Base-by-base conservation (phyloP, 2,888 invertebrate species). In the Thymelicus lineola region DNA sequence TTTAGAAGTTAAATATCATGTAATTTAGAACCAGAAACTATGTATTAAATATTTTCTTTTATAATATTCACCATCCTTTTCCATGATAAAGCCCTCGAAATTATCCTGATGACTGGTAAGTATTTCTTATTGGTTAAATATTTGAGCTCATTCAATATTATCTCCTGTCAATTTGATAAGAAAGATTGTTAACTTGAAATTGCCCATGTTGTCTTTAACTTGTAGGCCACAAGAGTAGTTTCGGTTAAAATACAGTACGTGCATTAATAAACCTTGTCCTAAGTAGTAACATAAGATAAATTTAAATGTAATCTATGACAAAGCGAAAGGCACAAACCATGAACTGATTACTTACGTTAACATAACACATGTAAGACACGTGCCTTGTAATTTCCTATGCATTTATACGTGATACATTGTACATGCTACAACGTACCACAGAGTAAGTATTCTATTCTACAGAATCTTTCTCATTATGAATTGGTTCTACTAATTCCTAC, bases 301-400 rank as follows among this genome's bases (percentile, higher is more conserved):
- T 59, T 36, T 20, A 55, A 15, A 10, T 66, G 36, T 9, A 55
- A 46, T 57, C 42, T 38, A 65, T 50, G 48, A 58, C 57, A 64
- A 63, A 64, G 62, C 66, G 62, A 67, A 67, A 64, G 67, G 71
- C 50, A 60, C 55, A 63, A 63, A 71, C 71, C 71, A 64, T 71
- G 71, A 69, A 66, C 68, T 68, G 60, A 67, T 60, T 64, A 45
- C 61, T 57, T n/a, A 38, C 59, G 61, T 61, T 71, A 62, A 62
- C 70, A 66, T 65, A 69, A 65, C 48, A 50, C 62, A 66, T 72
- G 50, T 66, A 36, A 65, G 45, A 66, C 66, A 70, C 71, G 60
- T 71, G 60, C 20, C 15, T 46, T 60, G 50, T 65, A 45, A 65
- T 59, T 55, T 28, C 42, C 42, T 28, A 15, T 61, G 67, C 42